phyloP scores from a whole-genome alignment of 2,797 vertebrate species.

The Phrynocephalus guinanensis region DNA sequence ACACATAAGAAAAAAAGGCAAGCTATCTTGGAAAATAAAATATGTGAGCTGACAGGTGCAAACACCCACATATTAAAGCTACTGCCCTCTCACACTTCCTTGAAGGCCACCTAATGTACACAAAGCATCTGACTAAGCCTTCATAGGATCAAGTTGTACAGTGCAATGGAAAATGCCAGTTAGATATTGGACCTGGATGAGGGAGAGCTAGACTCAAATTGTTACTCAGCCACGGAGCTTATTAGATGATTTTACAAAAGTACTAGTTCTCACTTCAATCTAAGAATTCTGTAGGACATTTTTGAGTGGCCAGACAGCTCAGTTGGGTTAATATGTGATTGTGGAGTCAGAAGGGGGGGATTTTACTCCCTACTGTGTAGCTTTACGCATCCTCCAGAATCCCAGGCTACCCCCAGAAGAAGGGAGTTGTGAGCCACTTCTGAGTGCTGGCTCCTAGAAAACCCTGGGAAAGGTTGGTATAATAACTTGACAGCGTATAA shows the following conservation, averaged over 20 bases:
- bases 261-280: background rate
- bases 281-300: no score
- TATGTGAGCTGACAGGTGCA: background rate
- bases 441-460: no score
- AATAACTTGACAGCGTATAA: no score
- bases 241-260: background rate
- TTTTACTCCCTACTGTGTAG: no score
- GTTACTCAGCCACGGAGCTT: no score
- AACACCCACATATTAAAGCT: background rate
- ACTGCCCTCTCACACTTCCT: background rate
- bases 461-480: no score
- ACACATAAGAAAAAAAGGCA: background rate
- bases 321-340: no score
- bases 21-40: background rate
- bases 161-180: background rate
- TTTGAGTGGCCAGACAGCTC: no score
- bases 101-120: background rate
- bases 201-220: background rate
- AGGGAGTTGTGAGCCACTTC: no score
- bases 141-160: background rate
- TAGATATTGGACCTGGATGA: background rate
- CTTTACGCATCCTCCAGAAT: no score
- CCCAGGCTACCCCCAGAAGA: no score
- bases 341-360: no score
- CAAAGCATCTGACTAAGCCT: background rate